Evolutionary conservation across 2,888 invertebrate genomes (phyloP).

Genomic region (Mantis religiosa): DNA sequence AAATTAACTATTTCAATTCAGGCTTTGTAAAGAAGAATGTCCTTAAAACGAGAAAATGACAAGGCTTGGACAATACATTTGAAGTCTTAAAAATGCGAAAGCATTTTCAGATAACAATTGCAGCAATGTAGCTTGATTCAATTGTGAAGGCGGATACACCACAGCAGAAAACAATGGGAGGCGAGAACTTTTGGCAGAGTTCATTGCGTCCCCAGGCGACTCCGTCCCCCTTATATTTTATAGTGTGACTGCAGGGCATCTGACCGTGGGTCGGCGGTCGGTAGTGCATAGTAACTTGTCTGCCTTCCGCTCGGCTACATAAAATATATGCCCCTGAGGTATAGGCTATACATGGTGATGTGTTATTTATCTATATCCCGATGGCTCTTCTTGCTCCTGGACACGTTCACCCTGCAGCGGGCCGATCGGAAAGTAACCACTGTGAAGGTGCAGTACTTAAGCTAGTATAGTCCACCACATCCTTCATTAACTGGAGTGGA

Average conservation of each 20-base stretch:
- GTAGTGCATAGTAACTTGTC: neutral
- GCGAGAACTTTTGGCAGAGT: neutral
- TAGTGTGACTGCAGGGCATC: neutral
- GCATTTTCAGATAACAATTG: too few relatives aligned
- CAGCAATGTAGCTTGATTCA: too few relatives aligned
- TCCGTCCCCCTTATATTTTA: neutral
- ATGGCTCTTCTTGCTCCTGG: neutral
- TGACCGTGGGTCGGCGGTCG: neutral
- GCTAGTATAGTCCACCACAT: too few relatives aligned
- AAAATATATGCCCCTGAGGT: slow-evolving; percentile 1
- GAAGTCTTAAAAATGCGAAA: too few relatives aligned
- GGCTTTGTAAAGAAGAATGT: too few relatives aligned
- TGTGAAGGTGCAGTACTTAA: too few relatives aligned
- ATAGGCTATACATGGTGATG: neutral
- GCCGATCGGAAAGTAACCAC: neutral
- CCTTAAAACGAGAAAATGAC: too few relatives aligned
- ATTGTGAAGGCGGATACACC: too few relatives aligned
- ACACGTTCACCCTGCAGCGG: neutral
- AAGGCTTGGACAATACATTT: too few relatives aligned
- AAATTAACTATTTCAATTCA: too few relatives aligned
- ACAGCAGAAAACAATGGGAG: neutral
- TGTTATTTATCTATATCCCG: neutral
- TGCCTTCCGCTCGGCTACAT: neutral
- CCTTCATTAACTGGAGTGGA: too few relatives aligned
- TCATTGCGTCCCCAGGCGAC: neutral